Evolutionary conservation across 2,888 invertebrate genomes (phyloP), one percentile per base, ranked within the genome.

Genomic region (Idaea dimidiata): DNA sequence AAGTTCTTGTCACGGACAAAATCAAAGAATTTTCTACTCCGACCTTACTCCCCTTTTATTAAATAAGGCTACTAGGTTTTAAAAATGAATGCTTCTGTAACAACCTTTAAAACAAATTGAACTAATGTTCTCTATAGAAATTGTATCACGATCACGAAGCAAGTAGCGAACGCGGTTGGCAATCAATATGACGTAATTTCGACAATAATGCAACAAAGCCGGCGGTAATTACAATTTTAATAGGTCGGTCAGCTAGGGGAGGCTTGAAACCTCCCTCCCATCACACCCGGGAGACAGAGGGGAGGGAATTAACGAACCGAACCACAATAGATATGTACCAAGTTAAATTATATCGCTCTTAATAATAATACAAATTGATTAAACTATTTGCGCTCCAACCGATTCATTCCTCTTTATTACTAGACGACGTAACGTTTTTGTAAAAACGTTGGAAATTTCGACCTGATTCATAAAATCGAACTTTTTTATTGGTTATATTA

Each of bases 181-280:
- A 84, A 86, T 87, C 86, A 81, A 88, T 83, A 83, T 75, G 80
- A 81, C 80, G 82, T 83, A 73, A 83, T 83, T 88, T 82, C 75
- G 79, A 80, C 84, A 86, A 86, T 86, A 86, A 86, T 80, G 87
- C 82, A 82, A 74, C 83, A 84, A 81, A 84, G 84, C 81, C 80
- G 77, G 80, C 75, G 81, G 83, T 88, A 88, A 90, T 90, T 89
- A 89, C 84, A 81, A 87, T 87, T 90, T 89, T 89, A 90, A 89
- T 88, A 83, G 87, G 86, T 84, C 84, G 87, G 88, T 87, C 89
- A 89, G 80, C 74, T 77, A 74, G 73, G 75, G 77, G 76, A 70
- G 72, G 72, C 63, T 65, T 14, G 43, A 43, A 8, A 10, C 65
- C 58, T 67, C 54, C 61, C 62, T 64, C 70, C 58, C 66, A 64